Evolutionary conservation across 2,113 vertebrate species (phyloP), one percentile per base, ranked within the genome.

Genomic region (Cathartes aura): DNA sequence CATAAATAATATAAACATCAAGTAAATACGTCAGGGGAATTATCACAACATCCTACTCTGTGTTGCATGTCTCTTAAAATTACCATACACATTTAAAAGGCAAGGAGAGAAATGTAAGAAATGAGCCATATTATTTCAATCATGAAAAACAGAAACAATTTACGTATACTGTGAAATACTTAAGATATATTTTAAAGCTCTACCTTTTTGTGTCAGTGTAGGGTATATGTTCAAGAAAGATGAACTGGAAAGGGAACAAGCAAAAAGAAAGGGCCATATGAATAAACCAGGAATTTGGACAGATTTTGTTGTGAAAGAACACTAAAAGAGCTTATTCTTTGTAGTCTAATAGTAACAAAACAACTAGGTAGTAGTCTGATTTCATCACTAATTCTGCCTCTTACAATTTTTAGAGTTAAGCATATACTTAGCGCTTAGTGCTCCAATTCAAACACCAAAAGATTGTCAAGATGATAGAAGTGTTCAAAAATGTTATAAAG

Each of bases 1-100:
- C 83, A 82, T 87, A 82, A 96, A 90, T 82, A 89, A 94, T 73
- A 62, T 29, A 92, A 62, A 11, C 73, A 86, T n/a, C 30, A 60
- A 53, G 74, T 93, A 90, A 95, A 84, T 66, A 80, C 66, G 87
- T 82, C 21, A 70, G 85, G 62, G 89, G 75, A 59, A 24, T 64
- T 50, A 59, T 58, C 68, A n/a, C 75, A 94, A 18, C 22, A 32
- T 56, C 82, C 72, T 64, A 12, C 34, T 73, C 42, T 5, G 63
- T 70, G 60, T 55, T 73, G 21, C 19, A 5, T 5, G 40, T 80
- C 45, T 45, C 40, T 59, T 40, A 38, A 66, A 70, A 50, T 82
- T 34, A 15, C n/a, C 6, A 0, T 45, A 13, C 16, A 11, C 21
- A 2, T 71, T 38, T 17, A 68, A 79, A 30, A 50, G 58, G 38